These are phyloP conservation scores for Trissonchulus sp. DNA, from an alignment of 2,888 invertebrate genomes.

Conservation along the genomic window DNA sequence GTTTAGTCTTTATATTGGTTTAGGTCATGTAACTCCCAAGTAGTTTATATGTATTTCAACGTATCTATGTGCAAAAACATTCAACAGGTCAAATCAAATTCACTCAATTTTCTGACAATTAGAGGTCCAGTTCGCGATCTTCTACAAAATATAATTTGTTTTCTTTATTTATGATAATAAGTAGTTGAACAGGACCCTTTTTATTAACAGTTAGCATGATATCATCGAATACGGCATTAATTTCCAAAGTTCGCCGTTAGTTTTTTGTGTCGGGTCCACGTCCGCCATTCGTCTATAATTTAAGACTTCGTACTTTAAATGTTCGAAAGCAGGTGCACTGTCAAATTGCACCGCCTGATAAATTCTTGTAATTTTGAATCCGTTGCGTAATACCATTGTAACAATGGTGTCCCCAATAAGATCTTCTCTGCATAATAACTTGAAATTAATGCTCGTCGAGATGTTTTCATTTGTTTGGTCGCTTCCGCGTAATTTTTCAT, in stretches of 20 bases:
- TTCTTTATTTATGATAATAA: too few relatives aligned
- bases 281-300: neutral
- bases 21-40: too few relatives aligned
- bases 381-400: neutral
- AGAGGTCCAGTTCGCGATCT: too few relatives aligned
- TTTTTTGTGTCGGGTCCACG: neutral
- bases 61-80: too few relatives aligned
- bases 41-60: too few relatives aligned
- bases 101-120: too few relatives aligned
- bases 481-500: neutral
- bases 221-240: too few relatives aligned
- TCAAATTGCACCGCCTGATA: neutral
- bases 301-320: neutral
- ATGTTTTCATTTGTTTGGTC: neutral
- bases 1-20: too few relatives aligned
- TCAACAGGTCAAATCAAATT: too few relatives aligned
- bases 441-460: neutral
- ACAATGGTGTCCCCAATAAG: neutral
- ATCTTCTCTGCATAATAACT: neutral
- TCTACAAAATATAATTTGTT: too few relatives aligned
- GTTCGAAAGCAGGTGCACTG: neutral
- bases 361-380: neutral
- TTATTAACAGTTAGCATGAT: too few relatives aligned
- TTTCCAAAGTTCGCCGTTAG: neutral
- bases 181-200: too few relatives aligned